Conservation (phyloP, 2,797 vertebrate genomes). For the Eleutherodactylus coqui region DNA sequence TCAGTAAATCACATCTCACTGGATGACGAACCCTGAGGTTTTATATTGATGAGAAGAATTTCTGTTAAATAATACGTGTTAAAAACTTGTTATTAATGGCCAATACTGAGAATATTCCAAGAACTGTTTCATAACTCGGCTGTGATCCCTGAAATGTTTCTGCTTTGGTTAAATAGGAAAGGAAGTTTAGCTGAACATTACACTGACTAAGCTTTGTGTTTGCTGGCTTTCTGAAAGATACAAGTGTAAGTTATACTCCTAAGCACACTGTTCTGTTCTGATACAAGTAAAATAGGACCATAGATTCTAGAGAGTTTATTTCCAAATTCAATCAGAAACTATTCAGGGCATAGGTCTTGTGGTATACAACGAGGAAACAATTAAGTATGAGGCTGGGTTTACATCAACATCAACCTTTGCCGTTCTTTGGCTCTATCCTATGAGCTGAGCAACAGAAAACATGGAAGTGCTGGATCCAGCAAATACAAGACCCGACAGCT, state of each 20-base stretch:
- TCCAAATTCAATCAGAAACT: background rate
- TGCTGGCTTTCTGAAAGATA: background rate
- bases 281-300: background rate
- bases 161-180: slow-evolving; percentile 30
- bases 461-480: no score
- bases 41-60: slow-evolving; percentile 16
- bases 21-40: background rate
- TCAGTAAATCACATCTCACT: slow-evolving; percentile 32
- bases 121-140: slow-evolving; percentile 52
- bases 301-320: background rate
- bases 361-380: no score
- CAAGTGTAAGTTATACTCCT: background rate
- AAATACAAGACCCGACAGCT: no score
- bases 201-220: background rate
- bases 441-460: no score
- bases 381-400: no score
- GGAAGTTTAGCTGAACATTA: slow-evolving; percentile 3
- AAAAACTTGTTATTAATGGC: slow-evolving; percentile 27
- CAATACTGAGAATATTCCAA: slow-evolving; percentile 53
- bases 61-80: slow-evolving; percentile 37
- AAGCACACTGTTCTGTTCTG: background rate
- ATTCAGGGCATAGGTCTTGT: no score
- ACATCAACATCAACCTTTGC: no score
- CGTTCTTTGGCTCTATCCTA: no score
- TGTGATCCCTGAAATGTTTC: slow-evolving; percentile 42